Evolutionary conservation across 2,888 invertebrate genomes (phyloP).

Genomic region (Ophioninae sp.): DNA sequence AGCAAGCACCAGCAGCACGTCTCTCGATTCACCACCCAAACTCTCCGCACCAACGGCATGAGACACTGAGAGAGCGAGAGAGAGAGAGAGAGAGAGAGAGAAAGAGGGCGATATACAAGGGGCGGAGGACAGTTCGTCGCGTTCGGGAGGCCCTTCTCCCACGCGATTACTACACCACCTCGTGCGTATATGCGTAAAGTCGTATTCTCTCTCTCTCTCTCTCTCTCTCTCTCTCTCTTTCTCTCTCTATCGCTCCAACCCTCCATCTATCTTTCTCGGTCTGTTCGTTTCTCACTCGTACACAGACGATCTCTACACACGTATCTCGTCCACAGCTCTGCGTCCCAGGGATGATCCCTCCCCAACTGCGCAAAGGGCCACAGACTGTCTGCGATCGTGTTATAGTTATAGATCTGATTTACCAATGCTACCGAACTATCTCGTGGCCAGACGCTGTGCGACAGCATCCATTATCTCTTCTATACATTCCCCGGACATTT

Average conservation of each 20-base stretch:
- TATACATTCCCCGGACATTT: background rate
- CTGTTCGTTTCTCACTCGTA: constrained; percentile 18
- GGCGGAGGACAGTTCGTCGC: constrained; percentile 56
- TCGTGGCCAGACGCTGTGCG: constrained; percentile 9
- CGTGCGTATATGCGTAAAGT: constrained; percentile 44
- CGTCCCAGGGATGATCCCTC: constrained; percentile 37
- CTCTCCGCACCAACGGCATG: constrained; percentile 56
- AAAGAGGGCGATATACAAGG: constrained; percentile 28
- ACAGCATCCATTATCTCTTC: constrained; percentile 35
- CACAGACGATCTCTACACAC: background rate
- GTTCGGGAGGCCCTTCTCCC: constrained; percentile 57
- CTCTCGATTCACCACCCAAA: constrained; percentile 64
- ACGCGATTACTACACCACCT: constrained; percentile 56
- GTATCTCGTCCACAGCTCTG: background rate
- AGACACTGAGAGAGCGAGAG: constrained; percentile 18
- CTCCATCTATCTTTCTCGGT: constrained; percentile 34
- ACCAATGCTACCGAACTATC: constrained; percentile 45
- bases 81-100: constrained; percentile 13
- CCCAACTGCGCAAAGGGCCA: constrained; percentile 43
- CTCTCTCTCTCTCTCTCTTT: constrained; percentile 8
- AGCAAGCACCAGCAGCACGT: constrained; percentile 58
- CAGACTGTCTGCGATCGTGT: constrained; percentile 54
- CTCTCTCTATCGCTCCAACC: constrained; percentile 40
- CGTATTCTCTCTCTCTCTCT: constrained; percentile 51
- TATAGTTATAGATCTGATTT: constrained; percentile 59